These are phyloP conservation scores for Zapornia atra DNA, from an alignment of 2,113 vertebrate species.

Conservation along the genomic window DNA sequence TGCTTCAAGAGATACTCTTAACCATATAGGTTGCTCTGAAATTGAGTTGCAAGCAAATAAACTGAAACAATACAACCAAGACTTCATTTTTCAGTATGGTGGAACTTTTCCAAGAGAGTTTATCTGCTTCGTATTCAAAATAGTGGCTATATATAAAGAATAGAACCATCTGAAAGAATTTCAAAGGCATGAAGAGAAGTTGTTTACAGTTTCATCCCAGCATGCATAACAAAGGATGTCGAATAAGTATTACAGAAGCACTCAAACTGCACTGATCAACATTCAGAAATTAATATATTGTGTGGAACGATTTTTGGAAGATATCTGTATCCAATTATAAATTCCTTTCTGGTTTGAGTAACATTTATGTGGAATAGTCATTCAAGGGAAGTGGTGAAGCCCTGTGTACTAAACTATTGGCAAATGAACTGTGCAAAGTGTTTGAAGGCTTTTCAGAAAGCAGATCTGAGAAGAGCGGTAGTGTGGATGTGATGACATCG, in stretches of 20 bases:
- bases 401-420: not conserved
- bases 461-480: not conserved
- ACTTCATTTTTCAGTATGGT: not conserved
- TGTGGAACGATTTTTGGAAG: not conserved
- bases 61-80: not conserved
- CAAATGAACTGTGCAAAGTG: not conserved
- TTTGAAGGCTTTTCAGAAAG: constrained; percentile 18
- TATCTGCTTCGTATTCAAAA: not conserved
- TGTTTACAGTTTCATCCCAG: not conserved
- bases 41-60: not conserved
- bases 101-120: not conserved
- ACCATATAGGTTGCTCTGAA: not conserved
- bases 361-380: not conserved
- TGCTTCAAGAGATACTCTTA: not conserved
- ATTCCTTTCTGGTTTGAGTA: not conserved
- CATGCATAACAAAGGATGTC: not conserved
- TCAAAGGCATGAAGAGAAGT: not conserved
- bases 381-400: constrained; percentile 27
- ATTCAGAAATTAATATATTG: not conserved
- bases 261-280: not conserved
- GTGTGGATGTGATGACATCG: not conserved
- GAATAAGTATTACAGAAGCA: not conserved
- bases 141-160: not conserved
- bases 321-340: constrained; percentile 16
- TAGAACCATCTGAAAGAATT: not conserved